Evolutionary conservation across 2,888 invertebrate genomes (phyloP).

Genomic region (Cephus pulcher): DNA sequence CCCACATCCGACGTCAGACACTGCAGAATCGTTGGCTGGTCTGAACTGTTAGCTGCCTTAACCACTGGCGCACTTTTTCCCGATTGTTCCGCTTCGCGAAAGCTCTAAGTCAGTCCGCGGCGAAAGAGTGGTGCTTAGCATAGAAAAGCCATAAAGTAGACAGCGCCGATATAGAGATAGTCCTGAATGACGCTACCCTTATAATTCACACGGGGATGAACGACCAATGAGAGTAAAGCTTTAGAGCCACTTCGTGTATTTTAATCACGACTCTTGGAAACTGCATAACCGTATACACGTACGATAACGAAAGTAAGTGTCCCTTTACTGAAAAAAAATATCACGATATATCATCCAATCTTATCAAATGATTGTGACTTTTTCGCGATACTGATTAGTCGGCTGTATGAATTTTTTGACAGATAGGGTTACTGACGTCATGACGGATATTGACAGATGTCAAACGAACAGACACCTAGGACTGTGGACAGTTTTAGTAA

Average conservation of each 20-base stretch:
- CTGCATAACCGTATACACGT: too few relatives aligned
- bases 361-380: too few relatives aligned
- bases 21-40: background rate
- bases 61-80: background rate
- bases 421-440: too few relatives aligned
- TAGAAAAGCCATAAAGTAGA: background rate
- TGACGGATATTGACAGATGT: too few relatives aligned
- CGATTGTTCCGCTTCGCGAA: background rate
- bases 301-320: too few relatives aligned
- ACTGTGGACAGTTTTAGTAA: too few relatives aligned
- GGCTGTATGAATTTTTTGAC: too few relatives aligned
- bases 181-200: background rate
- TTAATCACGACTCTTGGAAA: background rate
- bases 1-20: background rate
- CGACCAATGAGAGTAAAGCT: background rate
- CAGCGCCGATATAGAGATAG: background rate
- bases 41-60: background rate
- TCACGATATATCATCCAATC: too few relatives aligned
- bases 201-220: background rate
- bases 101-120: background rate
- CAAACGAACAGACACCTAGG: too few relatives aligned
- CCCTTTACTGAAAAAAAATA: too few relatives aligned
- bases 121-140: background rate
- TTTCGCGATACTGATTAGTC: too few relatives aligned
- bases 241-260: background rate